Evolutionary conservation across 2,113 vertebrate species (phyloP).

Genomic region (Elachura formosa): DNA sequence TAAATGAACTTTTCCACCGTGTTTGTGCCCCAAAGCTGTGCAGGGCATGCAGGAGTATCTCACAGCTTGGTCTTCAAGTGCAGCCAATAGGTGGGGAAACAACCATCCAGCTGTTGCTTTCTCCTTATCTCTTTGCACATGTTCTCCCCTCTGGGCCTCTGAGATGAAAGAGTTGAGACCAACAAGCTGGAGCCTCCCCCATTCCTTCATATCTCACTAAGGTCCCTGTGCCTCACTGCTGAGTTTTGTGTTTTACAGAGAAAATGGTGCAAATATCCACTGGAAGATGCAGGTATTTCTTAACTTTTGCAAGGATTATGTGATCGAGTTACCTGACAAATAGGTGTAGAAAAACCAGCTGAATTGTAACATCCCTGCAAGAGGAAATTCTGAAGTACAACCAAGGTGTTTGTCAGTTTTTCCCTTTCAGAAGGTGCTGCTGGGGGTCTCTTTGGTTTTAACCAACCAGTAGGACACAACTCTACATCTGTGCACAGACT

Average conservation of each 20-base stretch:
- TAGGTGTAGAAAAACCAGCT: not conserved
- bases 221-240: not conserved
- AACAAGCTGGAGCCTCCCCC: not conserved
- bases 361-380: not conserved
- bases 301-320: not conserved
- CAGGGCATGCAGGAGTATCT: rapidly evolving
- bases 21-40: not conserved
- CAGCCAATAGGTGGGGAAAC: not conserved
- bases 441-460: not conserved
- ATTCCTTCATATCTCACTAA: not conserved
- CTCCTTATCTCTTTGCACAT: not conserved
- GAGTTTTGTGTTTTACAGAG: not conserved
- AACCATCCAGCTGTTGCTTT: not conserved
- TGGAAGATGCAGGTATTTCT: not conserved
- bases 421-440: not conserved
- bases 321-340: not conserved
- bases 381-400: not conserved
- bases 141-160: not conserved
- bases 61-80: rapidly evolving
- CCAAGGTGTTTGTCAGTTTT: not conserved
- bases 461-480: not conserved
- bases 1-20: not conserved
- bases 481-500: not conserved
- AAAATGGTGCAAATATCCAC: not conserved
- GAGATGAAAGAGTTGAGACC: not conserved